These are phyloP conservation scores for Diplazon laetatorius DNA, from an alignment of 2,888 invertebrate genomes.

Conservation along the genomic window DNA sequence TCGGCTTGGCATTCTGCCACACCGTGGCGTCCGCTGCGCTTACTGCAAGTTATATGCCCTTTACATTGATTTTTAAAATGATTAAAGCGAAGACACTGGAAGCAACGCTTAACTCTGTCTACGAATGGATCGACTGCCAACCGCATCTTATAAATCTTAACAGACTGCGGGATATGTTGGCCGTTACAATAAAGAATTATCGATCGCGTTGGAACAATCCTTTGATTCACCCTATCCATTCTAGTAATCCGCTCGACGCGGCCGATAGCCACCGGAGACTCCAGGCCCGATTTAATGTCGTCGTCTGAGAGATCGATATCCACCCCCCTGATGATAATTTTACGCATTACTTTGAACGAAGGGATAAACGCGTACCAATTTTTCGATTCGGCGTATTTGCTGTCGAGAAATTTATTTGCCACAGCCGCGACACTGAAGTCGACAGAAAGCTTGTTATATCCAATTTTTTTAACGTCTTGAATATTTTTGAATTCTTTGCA, in stretches of 20 bases:
- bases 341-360: slow-evolving; percentile 1
- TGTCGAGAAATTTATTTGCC: slow-evolving; percentile 10
- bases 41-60: neutral
- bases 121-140: neutral
- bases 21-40: neutral
- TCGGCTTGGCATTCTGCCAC: neutral
- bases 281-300: slow-evolving; percentile 3
- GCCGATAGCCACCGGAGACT: neutral
- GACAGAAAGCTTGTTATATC: neutral
- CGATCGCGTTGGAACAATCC: neutral
- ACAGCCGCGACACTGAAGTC: neutral
- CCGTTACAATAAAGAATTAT: neutral
- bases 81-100: neutral
- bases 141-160: neutral
- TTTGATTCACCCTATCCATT: neutral
- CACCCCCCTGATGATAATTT: neutral
- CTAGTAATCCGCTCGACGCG: neutral
- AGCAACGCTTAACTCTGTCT: neutral
- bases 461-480: neutral
- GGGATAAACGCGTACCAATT: slow-evolving; percentile 17
- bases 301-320: neutral
- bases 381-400: neutral
- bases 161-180: neutral
- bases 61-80: neutral
- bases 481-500: neutral